These are phyloP conservation scores for Campaea margaritaria DNA, from an alignment of 2,888 invertebrate genomes.

Conservation along the genomic window DNA sequence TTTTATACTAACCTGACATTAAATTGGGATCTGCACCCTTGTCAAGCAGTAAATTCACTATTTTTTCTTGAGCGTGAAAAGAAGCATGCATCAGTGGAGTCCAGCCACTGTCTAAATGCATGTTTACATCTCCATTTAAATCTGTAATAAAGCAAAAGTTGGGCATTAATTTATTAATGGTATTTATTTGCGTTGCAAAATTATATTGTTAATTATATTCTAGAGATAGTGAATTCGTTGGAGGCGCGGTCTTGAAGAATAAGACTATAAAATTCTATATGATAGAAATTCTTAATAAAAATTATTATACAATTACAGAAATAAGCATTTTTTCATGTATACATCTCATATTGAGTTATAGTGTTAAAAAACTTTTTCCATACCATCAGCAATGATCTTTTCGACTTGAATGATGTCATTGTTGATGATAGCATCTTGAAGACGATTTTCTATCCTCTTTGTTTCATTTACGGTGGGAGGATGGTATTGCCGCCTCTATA, in stretches of 20 bases:
- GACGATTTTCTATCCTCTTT: slow-evolving; percentile 65
- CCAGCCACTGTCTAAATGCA: slow-evolving; percentile 84
- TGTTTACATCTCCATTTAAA: slow-evolving; percentile 64
- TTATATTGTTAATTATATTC: no score
- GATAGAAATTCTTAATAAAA: no score
- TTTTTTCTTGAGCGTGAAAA: slow-evolving; percentile 81
- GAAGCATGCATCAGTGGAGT: slow-evolving; percentile 86
- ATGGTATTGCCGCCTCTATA: slow-evolving; percentile 53
- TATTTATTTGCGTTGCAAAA: no score
- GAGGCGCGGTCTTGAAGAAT: no score
- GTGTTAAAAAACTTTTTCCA: slow-evolving; percentile 16
- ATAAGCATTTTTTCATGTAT: no score
- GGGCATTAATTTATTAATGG: no score
- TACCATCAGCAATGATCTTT: slow-evolving; percentile 61
- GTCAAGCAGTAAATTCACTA: slow-evolving; percentile 80
- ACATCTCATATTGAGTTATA: not conserved
- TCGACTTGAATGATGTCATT: slow-evolving; percentile 64
- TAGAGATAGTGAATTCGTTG: no score
- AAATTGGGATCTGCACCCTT: slow-evolving; percentile 86
- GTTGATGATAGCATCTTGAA: slow-evolving; percentile 75
- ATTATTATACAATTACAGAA: no score
- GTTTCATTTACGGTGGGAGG: slow-evolving; percentile 51
- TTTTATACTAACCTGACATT: slow-evolving; percentile 65
- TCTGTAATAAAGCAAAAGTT: slow-evolving; percentile 58
- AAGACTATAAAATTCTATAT: no score